A percentile compares a stretch with the other conserved stretches of the same genome.
phyloP scores from a whole-genome alignment of 2,888 invertebrate species.

The Laothoe populi region DNA sequence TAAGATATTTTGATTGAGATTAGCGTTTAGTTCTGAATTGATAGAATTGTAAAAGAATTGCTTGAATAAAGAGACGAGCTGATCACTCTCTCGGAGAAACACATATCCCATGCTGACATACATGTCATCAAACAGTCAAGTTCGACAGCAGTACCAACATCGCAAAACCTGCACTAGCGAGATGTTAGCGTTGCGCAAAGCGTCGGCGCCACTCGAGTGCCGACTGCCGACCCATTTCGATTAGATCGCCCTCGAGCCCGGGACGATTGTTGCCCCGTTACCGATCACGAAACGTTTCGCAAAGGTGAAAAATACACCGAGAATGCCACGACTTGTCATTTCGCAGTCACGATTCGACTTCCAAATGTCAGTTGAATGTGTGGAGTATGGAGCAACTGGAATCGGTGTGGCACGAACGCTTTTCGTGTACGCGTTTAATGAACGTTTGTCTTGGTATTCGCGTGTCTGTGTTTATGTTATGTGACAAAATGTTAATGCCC shows the following conservation, averaged over 20 bases:
- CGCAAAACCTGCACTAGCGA: slow-evolving; percentile 9
- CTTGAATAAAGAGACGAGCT: too few relatives aligned
- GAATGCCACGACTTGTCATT: slow-evolving; percentile 84
- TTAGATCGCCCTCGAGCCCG: slow-evolving; percentile 61
- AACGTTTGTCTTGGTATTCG: slow-evolving; percentile 21
- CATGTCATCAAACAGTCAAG: neutral
- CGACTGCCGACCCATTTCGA: slow-evolving; percentile 64
- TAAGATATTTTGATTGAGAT: too few relatives aligned
- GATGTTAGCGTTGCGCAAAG: slow-evolving; percentile 50
- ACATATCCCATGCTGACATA: too few relatives aligned
- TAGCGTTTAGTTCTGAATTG: too few relatives aligned
- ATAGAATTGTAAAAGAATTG: too few relatives aligned
- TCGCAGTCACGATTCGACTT: slow-evolving; percentile 71
- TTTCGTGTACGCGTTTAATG: slow-evolving; percentile 32
- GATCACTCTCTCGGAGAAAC: too few relatives aligned
- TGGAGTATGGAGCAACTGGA: slow-evolving; percentile 41
- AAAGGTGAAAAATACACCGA: slow-evolving; percentile 81
- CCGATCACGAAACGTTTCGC: slow-evolving; percentile 80
- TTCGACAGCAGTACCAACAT: neutral
- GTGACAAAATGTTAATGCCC: neutral
- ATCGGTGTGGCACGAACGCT: slow-evolving; percentile 32
- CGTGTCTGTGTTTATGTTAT: slow-evolving; percentile 5
- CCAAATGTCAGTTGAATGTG: slow-evolving; percentile 72
- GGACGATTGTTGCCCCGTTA: slow-evolving; percentile 74
- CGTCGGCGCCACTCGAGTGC: slow-evolving; percentile 42